phyloP scores from a whole-genome alignment of 1,140 invertebrate genomes.

The Calosoma granatense region DNA sequence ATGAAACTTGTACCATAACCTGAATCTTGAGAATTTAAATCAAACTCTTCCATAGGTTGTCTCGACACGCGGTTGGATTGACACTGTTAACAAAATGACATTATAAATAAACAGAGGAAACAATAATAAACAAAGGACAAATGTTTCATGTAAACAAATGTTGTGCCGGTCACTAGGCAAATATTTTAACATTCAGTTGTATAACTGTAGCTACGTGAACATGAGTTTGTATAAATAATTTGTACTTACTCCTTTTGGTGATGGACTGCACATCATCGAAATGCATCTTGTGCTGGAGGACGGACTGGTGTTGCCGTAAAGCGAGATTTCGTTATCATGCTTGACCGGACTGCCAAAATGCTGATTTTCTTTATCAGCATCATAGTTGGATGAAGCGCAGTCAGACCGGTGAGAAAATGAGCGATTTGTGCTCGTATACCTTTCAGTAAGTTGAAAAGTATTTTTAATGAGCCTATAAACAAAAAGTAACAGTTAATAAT shows the following conservation, averaged over 20 bases:
- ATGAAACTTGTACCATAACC: conserved; percentile 37
- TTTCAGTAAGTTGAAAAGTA: neutral
- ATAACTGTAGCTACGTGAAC: neutral
- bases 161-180: neutral
- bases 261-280: neutral
- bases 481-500: neutral
- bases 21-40: conserved; percentile 48
- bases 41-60: conserved; percentile 22
- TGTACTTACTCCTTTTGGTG: neutral
- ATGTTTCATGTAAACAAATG: neutral
- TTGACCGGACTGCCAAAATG: neutral
- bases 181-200: neutral
- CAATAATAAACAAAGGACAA: neutral
- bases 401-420: neutral
- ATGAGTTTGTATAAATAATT: neutral
- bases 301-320: neutral
- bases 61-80: neutral
- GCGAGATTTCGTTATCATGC: neutral
- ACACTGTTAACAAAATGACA: too few relatives aligned
- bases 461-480: neutral
- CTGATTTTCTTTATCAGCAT: neutral
- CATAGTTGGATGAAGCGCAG: neutral
- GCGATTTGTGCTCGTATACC: neutral
- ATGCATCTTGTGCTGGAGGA: neutral
- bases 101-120: neutral